Percentiles rank a stretch among this genome's conserved stretches.
Conservation (phyloP, 2,113 vertebrate genomes). For the Caloenas nicobarica region DNA sequence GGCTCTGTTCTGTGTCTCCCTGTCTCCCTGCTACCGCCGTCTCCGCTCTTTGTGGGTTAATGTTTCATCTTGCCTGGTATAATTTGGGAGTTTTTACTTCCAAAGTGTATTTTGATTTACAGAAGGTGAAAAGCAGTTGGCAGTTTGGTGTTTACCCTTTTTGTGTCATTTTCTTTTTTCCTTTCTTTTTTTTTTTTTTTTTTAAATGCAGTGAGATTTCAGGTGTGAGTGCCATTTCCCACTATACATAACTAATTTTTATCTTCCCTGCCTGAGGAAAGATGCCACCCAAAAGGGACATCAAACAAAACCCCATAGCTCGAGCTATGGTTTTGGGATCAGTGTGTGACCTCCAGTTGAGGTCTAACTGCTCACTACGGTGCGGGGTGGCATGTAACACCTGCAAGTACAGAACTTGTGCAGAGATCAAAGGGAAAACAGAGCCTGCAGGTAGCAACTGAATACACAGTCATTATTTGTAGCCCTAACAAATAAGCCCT, state of each 20-base stretch:
- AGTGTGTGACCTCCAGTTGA: background rate
- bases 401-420: background rate
- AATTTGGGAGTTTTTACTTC: constrained; percentile 46
- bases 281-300: background rate
- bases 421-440: background rate
- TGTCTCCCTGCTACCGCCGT: background rate
- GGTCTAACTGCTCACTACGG: background rate
- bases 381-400: background rate
- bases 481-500: background rate
- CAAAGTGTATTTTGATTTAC: constrained; percentile 50
- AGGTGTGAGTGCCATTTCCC: background rate
- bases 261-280: background rate
- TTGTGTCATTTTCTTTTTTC: background rate
- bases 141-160: constrained; percentile 37
- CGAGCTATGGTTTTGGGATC: background rate
- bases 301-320: background rate
- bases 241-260: background rate
- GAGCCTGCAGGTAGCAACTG: background rate
- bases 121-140: constrained; percentile 38
- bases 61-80: constrained; percentile 10
- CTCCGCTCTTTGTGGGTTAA: background rate
- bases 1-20: background rate
- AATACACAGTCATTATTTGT: rapidly evolving
- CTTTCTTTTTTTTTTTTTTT: too few species aligned
- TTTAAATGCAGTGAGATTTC: background rate